Conservation (phyloP, 2,113 vertebrate species). For the Brachionichthys hirsutus region DNA sequence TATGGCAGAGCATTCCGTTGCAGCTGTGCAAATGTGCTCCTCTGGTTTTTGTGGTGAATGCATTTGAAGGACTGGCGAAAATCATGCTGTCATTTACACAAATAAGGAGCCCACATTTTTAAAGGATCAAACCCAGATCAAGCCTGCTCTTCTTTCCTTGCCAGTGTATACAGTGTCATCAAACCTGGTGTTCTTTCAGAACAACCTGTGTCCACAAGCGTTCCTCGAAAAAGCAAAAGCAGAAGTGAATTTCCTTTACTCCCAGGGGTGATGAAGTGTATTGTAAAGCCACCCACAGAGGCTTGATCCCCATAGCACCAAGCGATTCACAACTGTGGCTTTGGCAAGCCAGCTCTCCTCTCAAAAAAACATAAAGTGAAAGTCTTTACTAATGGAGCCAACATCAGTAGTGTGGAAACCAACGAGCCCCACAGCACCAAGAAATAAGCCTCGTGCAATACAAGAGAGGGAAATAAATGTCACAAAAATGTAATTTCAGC, state of each 20-base stretch:
- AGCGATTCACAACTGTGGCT: conserved; percentile 63
- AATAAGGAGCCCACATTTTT: no score
- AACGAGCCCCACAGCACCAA: conserved; percentile 71
- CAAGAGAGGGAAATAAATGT: conserved; percentile 72
- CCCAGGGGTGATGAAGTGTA: conserved; percentile 65
- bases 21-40: not conserved
- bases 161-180: conserved; percentile 40
- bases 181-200: conserved; percentile 35
- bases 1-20: not conserved
- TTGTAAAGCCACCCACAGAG: conserved; percentile 59
- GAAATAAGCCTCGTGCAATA: conserved; percentile 62
- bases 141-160: conserved; percentile 14
- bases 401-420: conserved; percentile 55
- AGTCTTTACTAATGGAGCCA: conserved; percentile 74
- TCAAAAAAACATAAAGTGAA: conserved; percentile 58
- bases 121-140: no score
- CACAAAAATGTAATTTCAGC: conserved; percentile 72
- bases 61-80: no score
- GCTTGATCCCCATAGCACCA: conserved; percentile 59
- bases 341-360: conserved; percentile 55
- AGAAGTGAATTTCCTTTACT: conserved; percentile 64
- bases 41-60: no score
- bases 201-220: conserved; percentile 35
- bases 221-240: conserved; percentile 46
- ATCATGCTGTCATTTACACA: no score